Conservation (phyloP, 2,113 vertebrate genomes). For the Cinclus mexicanus region DNA sequence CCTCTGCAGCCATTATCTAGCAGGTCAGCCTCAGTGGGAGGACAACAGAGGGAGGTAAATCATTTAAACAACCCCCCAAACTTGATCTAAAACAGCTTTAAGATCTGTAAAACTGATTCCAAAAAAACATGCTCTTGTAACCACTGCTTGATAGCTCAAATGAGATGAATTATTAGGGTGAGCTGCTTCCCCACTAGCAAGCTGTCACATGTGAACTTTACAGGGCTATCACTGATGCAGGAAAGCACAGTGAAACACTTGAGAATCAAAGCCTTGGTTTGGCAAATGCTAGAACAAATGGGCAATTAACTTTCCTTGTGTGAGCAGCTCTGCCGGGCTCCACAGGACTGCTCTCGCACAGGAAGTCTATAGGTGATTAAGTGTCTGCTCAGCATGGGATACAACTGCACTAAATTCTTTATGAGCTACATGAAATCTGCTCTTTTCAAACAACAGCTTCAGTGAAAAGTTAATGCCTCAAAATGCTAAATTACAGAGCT, state of each 20-base stretch:
- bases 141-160: neutral
- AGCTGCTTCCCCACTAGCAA: slow-evolving; percentile 1
- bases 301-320: slow-evolving; percentile 32
- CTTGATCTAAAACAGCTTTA: slow-evolving; percentile 14
- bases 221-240: neutral
- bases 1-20: neutral
- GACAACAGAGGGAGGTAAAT: neutral
- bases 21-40: neutral
- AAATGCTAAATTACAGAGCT: slow-evolving; percentile 53
- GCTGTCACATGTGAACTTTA: slow-evolving; percentile 35
- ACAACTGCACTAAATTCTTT: slow-evolving; percentile 52
- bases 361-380: slow-evolving; percentile 59
- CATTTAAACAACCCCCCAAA: neutral
- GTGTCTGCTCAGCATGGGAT: slow-evolving; percentile 55
- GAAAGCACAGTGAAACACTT: neutral
- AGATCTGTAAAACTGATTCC: neutral
- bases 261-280: slow-evolving; percentile 47
- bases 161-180: slow-evolving; percentile 4
- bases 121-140: neutral
- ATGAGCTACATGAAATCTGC: slow-evolving; percentile 47
- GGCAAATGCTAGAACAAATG: slow-evolving; percentile 42
- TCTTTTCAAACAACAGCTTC: slow-evolving; percentile 40
- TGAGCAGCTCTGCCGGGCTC: neutral
- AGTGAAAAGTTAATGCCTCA: slow-evolving; percentile 30
- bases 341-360: neutral